These are phyloP conservation scores for Enteromius fasciolatus DNA, from an alignment of 2,797 vertebrate species.

Conservation along the genomic window DNA sequence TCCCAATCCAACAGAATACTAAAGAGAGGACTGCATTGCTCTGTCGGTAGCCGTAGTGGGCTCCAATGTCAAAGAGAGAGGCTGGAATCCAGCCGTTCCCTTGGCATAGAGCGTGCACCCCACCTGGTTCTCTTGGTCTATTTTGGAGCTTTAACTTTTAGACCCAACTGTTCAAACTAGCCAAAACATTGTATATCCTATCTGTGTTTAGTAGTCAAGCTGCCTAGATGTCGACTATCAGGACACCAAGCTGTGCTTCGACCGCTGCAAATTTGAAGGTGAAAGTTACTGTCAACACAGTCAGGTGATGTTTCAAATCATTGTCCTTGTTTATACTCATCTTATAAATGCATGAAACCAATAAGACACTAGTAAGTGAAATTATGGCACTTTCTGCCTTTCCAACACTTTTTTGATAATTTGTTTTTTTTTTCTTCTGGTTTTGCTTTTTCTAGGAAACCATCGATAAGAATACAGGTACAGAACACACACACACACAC, in stretches of 20 bases:
- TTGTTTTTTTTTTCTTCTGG: slow-evolving; percentile 25
- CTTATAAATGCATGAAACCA: slow-evolving; percentile 61
- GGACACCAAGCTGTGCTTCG: not conserved
- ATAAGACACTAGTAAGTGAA: slow-evolving; percentile 73
- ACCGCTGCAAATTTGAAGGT: slow-evolving; percentile 1
- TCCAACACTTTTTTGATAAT: slow-evolving; percentile 51
- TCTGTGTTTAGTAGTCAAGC: not conserved
- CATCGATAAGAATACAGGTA: slow-evolving; percentile 71
- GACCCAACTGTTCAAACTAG: slow-evolving; percentile 2
- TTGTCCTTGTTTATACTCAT: slow-evolving; percentile 24
- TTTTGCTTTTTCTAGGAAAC: slow-evolving; percentile 52
- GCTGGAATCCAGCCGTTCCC: not conserved
- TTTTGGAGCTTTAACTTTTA: not conserved
- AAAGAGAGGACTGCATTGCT: slow-evolving; percentile 26
- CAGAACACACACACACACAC: slow-evolving; percentile 56
- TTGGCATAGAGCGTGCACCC: not conserved
- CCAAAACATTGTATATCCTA: not conserved
- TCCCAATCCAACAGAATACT: slow-evolving; percentile 35
- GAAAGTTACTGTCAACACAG: not conserved
- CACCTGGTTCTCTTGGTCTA: slow-evolving; percentile 1
- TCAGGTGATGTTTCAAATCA: slow-evolving; percentile 37
- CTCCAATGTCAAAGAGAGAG: slow-evolving; percentile 1
- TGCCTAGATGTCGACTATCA: not conserved
- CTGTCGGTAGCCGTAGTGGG: not conserved
- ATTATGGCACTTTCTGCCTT: slow-evolving; percentile 78